phyloP scores from a whole-genome alignment of 2,797 vertebrate genomes.

The Takifugu ocellatus region DNA sequence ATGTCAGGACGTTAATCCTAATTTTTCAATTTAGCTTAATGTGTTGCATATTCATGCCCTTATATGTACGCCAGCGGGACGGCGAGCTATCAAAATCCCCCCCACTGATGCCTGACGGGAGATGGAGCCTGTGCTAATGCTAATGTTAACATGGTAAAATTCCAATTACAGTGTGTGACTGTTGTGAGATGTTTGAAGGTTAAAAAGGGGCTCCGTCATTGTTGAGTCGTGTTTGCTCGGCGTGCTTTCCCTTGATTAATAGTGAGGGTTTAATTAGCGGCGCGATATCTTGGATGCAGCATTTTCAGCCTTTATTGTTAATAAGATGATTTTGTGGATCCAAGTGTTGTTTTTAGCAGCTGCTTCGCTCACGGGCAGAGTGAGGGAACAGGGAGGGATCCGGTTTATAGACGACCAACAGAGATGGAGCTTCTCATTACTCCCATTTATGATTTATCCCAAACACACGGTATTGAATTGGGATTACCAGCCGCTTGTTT shows the following conservation, averaged over 20 bases:
- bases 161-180: too few relatives aligned
- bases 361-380: not conserved
- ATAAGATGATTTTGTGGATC: not conserved
- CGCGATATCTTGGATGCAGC: constrained; percentile 10
- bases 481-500: constrained; percentile 30
- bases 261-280: constrained; percentile 13
- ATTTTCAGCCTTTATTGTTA: constrained; percentile 12
- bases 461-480: constrained; percentile 19
- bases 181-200: not conserved
- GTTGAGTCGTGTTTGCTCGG: not conserved
- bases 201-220: not conserved
- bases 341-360: constrained; percentile 3
- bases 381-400: not conserved
- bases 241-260: constrained; percentile 2
- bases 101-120: too few relatives aligned
- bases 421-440: constrained; percentile 18
- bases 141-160: too few relatives aligned
- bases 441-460: constrained; percentile 28
- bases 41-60: too few relatives aligned
- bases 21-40: too few relatives aligned
- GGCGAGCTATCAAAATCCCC: too few relatives aligned
- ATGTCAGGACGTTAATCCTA: too few relatives aligned
- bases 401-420: constrained; percentile 8
- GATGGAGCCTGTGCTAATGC: too few relatives aligned
- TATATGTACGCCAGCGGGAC: too few relatives aligned